Percentiles rank a stretch among this genome's conserved stretches.
These are phyloP conservation scores for Poecilia latipinna DNA, from an alignment of 2,113 vertebrate species.

Conservation along the genomic window DNA sequence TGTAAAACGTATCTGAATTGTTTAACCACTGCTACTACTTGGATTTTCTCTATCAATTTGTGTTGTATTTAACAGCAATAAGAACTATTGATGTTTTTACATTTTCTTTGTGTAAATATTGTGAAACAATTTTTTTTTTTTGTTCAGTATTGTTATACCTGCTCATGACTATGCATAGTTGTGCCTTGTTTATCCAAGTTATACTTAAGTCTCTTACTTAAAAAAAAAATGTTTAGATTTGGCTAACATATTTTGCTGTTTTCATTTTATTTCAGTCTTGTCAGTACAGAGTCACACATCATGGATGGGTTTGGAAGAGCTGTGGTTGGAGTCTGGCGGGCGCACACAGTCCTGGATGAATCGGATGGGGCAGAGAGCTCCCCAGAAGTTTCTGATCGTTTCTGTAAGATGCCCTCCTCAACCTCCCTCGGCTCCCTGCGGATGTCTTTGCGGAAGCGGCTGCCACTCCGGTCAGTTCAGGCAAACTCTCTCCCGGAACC, in stretches of 20 bases:
- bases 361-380: slow-evolving; percentile 78
- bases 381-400: slow-evolving; percentile 69
- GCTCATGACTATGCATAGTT: no score
- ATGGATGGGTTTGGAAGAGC: slow-evolving; percentile 77
- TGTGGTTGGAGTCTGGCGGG: slow-evolving; percentile 77
- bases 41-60: no score
- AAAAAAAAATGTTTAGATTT: neutral
- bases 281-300: slow-evolving; percentile 66
- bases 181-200: no score
- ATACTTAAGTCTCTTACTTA: no score
- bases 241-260: neutral
- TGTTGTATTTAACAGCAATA: no score
- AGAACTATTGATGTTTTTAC: no score
- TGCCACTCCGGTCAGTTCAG: slow-evolving; percentile 83
- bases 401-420: slow-evolving; percentile 76
- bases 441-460: slow-evolving; percentile 86
- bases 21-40: neutral
- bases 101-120: no score
- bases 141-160: no score
- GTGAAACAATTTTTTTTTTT: no score
- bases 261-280: neutral
- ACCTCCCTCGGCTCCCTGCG: slow-evolving; percentile 83
- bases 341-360: slow-evolving; percentile 82
- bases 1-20: neutral
- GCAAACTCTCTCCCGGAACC: slow-evolving; percentile 76